Evolutionary conservation across 2,113 vertebrate genomes (phyloP).

Genomic region (Eudyptes chrysolophus): DNA sequence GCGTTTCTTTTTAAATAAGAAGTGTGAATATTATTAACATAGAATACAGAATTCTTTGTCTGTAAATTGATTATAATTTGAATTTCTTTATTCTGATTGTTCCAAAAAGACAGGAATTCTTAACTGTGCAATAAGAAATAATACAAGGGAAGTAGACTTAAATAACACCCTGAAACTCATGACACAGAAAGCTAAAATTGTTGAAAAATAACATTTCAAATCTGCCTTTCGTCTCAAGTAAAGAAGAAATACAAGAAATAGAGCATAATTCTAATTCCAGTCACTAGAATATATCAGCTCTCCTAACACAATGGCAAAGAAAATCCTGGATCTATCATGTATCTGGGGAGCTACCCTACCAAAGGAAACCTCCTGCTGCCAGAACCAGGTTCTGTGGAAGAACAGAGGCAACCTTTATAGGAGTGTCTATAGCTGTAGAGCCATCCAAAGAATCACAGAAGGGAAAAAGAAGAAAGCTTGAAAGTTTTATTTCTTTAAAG

Average conservation of each 20-base stretch:
- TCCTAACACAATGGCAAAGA: not conserved
- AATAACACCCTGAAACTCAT: not conserved
- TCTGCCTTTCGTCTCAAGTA: not conserved
- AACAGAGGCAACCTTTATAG: not conserved
- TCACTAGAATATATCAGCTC: not conserved
- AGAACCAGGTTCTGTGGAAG: not conserved
- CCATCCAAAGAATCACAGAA: not conserved
- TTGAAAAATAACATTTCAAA: not conserved
- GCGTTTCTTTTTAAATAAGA: not conserved
- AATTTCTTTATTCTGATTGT: not conserved
- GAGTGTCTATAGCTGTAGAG: not conserved
- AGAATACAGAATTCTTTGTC: not conserved
- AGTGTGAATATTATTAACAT: not conserved
- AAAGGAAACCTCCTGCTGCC: not conserved
- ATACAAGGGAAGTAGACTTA: not conserved
- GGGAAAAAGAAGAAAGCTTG: not conserved
- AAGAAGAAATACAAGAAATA: not conserved
- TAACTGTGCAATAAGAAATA: not conserved
- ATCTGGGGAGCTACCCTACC: not conserved
- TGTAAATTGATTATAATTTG: not conserved
- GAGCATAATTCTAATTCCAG: not conserved
- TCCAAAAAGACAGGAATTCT: not conserved
- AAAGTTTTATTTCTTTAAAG: not conserved
- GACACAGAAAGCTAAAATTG: not conserved
- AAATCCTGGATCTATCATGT: not conserved